Percentiles rank a stretch among this genome's conserved stretches.
Conservation (phyloP, 2,888 invertebrate species). For the Polydesmus complanatus region DNA sequence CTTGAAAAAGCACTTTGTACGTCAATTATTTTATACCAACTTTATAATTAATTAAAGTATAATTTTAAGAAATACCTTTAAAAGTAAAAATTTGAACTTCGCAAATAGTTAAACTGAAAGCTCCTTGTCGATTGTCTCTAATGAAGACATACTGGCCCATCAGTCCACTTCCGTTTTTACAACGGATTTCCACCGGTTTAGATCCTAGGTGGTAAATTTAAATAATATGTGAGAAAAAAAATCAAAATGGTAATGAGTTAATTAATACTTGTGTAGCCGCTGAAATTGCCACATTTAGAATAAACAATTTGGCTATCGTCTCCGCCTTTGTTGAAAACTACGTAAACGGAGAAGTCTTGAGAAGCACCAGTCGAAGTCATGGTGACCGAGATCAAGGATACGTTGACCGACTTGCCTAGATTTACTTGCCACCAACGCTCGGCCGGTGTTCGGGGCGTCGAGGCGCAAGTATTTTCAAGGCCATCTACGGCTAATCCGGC, state of each 20-base stretch:
- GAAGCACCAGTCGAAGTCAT: conserved; percentile 24
- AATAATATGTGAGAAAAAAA: background rate
- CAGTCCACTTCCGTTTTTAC: conserved; percentile 10
- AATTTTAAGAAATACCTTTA: conserved; percentile 6
- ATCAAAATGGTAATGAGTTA: background rate
- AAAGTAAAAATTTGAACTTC: conserved; percentile 13
- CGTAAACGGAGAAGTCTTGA: conserved; percentile 10
- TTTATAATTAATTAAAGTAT: background rate
- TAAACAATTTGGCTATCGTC: conserved; percentile 25
- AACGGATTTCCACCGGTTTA: conserved; percentile 3
- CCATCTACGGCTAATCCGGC: conserved; percentile 28
- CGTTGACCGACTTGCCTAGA: conserved; percentile 22
- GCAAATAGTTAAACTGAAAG: conserved; percentile 5
- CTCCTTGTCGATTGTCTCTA: conserved; percentile 9
- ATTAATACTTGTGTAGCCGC: conserved; percentile 22
- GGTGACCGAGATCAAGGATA: conserved; percentile 25
- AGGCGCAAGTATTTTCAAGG: conserved; percentile 26
- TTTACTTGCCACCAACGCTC: conserved; percentile 30
- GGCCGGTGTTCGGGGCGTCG: conserved; percentile 25
- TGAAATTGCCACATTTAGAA: conserved; percentile 26
- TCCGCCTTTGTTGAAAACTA: conserved; percentile 24
- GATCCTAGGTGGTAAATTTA: background rate
- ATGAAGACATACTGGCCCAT: conserved; percentile 9
- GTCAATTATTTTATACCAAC: background rate
- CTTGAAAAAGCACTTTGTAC: background rate